A percentile compares a stretch with the other conserved stretches of the same genome.
Conservation (phyloP, 2,797 vertebrate genomes). For the Arnoldichthys spilopterus region DNA sequence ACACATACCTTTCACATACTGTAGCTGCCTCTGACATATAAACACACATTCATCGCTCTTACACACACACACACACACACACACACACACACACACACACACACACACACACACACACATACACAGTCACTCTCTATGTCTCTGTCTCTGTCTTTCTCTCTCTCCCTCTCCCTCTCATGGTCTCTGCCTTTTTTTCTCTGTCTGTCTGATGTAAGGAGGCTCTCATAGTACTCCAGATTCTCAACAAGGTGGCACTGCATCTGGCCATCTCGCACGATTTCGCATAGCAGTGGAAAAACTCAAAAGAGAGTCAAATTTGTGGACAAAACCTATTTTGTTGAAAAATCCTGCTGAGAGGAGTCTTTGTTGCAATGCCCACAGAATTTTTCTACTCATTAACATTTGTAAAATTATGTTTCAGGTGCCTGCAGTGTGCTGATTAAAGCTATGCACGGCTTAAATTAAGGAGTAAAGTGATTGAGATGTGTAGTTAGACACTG, state of each 20-base stretch:
- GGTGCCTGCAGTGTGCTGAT: background rate
- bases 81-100: conserved; percentile 3
- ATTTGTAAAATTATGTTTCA: background rate
- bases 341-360: background rate
- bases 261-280: conserved; percentile 68
- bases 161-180: background rate
- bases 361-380: background rate
- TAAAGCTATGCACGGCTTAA: too few relatives aligned
- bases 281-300: conserved; percentile 69
- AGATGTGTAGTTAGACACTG: conserved; percentile 2
- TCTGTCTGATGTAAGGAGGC: conserved; percentile 71
- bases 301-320: conserved; percentile 54
- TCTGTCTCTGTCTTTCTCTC: background rate
- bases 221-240: conserved; percentile 70
- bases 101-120: background rate
- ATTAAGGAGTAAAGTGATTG: background rate
- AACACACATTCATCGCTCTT: too few relatives aligned
- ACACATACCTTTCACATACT: conserved; percentile 5
- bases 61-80: background rate
- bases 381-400: background rate
- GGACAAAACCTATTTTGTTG: conserved; percentile 9
- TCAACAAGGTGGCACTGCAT: conserved; percentile 79
- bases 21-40: background rate
- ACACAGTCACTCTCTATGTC: background rate
- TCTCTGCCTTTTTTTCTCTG: conserved; percentile 43